phyloP scores from a whole-genome alignment of 2,797 vertebrate species.

The Notolabrus celidotus region DNA sequence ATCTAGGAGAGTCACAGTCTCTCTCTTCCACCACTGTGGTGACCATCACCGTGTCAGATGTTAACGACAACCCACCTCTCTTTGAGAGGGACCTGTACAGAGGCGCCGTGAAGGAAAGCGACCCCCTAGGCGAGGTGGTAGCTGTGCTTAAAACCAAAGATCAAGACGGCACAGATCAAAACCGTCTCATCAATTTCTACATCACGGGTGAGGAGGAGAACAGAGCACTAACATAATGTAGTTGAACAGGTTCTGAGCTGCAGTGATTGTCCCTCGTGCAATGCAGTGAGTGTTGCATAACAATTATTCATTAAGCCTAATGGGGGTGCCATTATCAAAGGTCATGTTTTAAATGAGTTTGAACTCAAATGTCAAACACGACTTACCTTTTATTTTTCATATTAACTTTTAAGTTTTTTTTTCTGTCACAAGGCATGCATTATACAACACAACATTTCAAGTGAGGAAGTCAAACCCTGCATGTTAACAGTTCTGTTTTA shows the following conservation, averaged over 20 bases:
- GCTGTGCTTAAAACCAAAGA: constrained; percentile 93
- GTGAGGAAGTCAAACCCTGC: not conserved
- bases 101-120: constrained; percentile 93
- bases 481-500: not conserved
- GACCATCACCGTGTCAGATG: constrained; percentile 91
- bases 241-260: not conserved
- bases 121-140: constrained; percentile 91
- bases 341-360: constrained; percentile 54
- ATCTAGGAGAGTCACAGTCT: constrained; percentile 89
- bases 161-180: constrained; percentile 90
- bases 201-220: constrained; percentile 89
- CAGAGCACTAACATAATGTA: not conserved
- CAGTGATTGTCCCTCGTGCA: constrained; percentile 4
- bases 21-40: constrained; percentile 90
- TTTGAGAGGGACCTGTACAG: constrained; percentile 94
- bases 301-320: constrained; percentile 31
- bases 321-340: constrained; percentile 47
- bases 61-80: constrained; percentile 94
- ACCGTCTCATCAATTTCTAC: constrained; percentile 92
- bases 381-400: constrained; percentile 31
- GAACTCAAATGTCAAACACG: constrained; percentile 46
- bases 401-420: constrained; percentile 33
- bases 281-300: constrained; percentile 33
- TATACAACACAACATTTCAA: constrained; percentile 7
- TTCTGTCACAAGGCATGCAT: constrained; percentile 3